Percentiles rank a stretch among this genome's conserved stretches.
phyloP scores from a whole-genome alignment of 2,113 vertebrate genomes.

The Isurus oxyrinchus region DNA sequence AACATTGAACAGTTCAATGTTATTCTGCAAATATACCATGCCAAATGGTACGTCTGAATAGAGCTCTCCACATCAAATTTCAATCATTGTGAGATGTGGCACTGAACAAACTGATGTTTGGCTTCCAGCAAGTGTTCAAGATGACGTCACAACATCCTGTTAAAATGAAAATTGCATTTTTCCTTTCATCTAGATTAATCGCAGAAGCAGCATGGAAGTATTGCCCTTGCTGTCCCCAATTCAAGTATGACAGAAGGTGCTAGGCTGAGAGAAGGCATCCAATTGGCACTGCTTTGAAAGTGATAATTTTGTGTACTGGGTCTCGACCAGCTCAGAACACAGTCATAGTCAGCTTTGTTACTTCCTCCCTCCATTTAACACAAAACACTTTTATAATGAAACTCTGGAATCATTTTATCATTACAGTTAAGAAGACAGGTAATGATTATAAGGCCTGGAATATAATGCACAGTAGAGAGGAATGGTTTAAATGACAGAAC shows the following conservation, averaged over 20 bases:
- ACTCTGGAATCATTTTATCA: neutral
- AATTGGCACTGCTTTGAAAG: neutral
- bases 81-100: neutral
- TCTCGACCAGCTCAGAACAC: neutral
- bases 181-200: constrained; percentile 36
- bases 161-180: constrained; percentile 25
- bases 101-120: neutral
- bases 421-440: neutral
- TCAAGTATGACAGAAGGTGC: neutral
- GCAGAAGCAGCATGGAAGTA: neutral
- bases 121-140: neutral
- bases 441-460: neutral
- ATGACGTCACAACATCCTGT: constrained; percentile 34
- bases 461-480: neutral
- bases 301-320: neutral
- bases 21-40: neutral
- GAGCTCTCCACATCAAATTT: neutral
- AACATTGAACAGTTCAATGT: neutral
- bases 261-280: neutral
- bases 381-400: neutral
- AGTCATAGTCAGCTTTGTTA: neutral
- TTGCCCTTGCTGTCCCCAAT: neutral
- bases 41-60: neutral
- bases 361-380: neutral
- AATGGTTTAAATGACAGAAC: neutral